Base-by-base conservation (phyloP, 1,140 invertebrate species). In the Aphis craccivora region DNA sequence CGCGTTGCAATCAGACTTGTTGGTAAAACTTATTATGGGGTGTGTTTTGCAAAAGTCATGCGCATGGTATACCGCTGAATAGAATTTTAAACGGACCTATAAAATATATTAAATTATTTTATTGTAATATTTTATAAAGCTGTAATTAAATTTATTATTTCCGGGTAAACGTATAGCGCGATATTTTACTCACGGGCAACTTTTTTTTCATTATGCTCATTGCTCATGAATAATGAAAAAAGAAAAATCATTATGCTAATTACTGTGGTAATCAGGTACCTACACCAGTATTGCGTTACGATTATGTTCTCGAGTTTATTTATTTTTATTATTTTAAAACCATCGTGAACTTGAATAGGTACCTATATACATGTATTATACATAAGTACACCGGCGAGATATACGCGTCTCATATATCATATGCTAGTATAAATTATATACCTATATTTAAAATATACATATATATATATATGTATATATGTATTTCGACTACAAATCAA, bases 121-220 rank as follows among this genome's bases (percentile, higher is more conserved):
- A 76, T 76, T 67, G 60, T n/a, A 67, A 87, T 22, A 30, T 81
- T 37, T 30, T n/a, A n/a, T 76, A n/a, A 6, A 6, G 43, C 11
- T n/a, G 25, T n/a, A 87, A 87, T 87, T 87, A 48, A 45, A 87
- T 87, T 87, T 37, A 45, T 45, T 87, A 87, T 87, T 87, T 87
- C 84, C 84, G 18, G 84, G 25, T 51, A 48, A 87, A 87, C 18
- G 43, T n/a, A 9, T 30, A 30, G 14, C 25, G 18, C 8, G 30
- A 87, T 87, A 45, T 45, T 45, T 87, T 45, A 43, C 43, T 45
- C 84, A 86, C 43, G 5, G 40, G 40, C 40, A 35, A 86, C 2
- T 45, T 40, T 37, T 84, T 83, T 83, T 40, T 43, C 8, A 84
- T 40, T 22, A 81, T 30, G 81, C 35, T 37, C 37, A 43, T 20